phyloP scores from a whole-genome alignment of 2,797 vertebrate genomes.

The Pteropus rufus region DNA sequence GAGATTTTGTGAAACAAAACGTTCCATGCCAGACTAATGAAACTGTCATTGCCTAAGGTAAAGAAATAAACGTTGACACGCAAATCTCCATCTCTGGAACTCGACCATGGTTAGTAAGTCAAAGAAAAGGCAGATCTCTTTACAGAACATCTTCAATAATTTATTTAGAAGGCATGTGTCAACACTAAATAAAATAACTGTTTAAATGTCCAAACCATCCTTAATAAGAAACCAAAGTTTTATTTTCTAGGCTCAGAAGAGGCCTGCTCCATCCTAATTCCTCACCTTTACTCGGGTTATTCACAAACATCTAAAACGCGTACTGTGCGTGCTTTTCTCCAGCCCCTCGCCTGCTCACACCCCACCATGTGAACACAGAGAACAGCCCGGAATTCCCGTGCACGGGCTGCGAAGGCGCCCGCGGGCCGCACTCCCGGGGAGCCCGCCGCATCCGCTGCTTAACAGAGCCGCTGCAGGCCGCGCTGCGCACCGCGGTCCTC shows the following conservation, averaged over 20 bases:
- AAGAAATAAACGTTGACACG: neutral
- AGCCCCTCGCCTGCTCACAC: constrained; percentile 75
- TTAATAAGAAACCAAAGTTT: constrained; percentile 10
- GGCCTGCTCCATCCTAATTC: neutral
- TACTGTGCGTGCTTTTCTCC: neutral
- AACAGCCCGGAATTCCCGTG: constrained; percentile 34
- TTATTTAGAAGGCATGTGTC: neutral
- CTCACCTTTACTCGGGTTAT: neutral
- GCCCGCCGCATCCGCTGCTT: constrained; percentile 6
- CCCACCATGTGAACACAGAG: constrained; percentile 60
- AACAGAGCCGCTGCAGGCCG: constrained; percentile 27
- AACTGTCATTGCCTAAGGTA: neutral
- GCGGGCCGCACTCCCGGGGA: no score
- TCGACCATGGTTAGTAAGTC: neutral
- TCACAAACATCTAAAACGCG: constrained; percentile 31
- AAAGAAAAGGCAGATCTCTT: neutral
- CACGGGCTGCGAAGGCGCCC: constrained; percentile 18
- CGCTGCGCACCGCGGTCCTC: neutral
- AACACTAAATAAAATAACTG: neutral
- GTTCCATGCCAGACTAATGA: neutral
- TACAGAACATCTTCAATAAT: neutral
- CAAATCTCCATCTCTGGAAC: neutral
- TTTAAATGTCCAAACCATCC: neutral
- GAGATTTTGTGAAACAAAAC: neutral
- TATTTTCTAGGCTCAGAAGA: neutral